Base-by-base conservation (phyloP, 2,888 invertebrate genomes). In the Rhingia rostrata region DNA sequence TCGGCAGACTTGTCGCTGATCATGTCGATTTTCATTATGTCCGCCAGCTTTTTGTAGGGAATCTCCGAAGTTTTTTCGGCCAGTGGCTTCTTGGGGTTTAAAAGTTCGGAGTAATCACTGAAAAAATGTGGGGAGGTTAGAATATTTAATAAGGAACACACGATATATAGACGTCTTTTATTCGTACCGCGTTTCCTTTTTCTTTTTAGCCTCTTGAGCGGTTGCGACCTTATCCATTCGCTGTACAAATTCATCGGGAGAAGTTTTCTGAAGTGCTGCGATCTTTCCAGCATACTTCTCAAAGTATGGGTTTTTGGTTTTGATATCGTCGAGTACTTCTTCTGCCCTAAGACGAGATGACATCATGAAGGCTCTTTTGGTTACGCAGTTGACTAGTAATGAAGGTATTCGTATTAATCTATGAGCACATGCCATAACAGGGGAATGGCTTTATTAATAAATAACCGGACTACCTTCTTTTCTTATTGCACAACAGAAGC, bases 211-310 rank as follows among this genome's bases (percentile, higher is more conserved):
- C 66, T 90, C 89, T 41, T 89, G 90, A 83, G 88, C 92, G 89
- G 88, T 86, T 0, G 87, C 64, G 4, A 90, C 89, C 37, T 92
- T 92, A 88, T 95, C 95, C 9, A 95, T 90, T 85, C 94, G 93
- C 39, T 93, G 91, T 54, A 95, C 88, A 88, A 96, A 96, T 89
- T 96, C 96, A 87, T 95, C 94, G 0, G 96, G 96, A 3, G 95
- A 94, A 0, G 94, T 94, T 90, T 95, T 92, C 89, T 96, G 96
- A 22, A 96, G 89, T 79, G 93, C 92, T 0, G 95, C 93, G 86
- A 97, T 95, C 90, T 96, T 96, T 1, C 93, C 91, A 0, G 96
- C 94, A 91, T 97, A 97, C 89, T 97, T 97, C 14, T 95, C 95
- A 88, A 93, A 97, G 89, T 95, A 97, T 0, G 97, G 96, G 92